Percentiles rank a stretch among this genome's conserved stretches.
These are phyloP conservation scores for Anabacerthia variegaticeps DNA, from an alignment of 2,797 vertebrate genomes.

Conservation along the genomic window DNA sequence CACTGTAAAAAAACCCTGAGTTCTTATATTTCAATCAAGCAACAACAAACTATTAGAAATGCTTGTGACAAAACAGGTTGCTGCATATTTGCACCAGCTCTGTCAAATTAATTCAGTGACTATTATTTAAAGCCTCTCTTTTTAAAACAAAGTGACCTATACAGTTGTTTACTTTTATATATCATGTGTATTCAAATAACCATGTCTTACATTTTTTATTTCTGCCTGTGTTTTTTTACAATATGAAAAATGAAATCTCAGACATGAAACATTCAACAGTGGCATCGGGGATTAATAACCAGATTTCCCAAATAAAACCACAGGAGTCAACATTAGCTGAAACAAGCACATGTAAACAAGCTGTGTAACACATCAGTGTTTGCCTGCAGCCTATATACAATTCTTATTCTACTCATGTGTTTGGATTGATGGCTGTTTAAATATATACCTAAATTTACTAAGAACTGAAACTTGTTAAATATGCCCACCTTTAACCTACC, in stretches of 20 bases:
- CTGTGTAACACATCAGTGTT: neutral
- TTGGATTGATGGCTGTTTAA: neutral
- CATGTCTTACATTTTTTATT: neutral
- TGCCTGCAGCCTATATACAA: neutral
- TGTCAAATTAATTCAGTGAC: neutral
- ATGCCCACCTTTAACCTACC: neutral
- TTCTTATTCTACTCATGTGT: neutral
- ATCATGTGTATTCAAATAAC: neutral
- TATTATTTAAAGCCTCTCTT: neutral
- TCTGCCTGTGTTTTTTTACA: neutral
- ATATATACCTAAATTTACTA: neutral
- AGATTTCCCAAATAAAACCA: neutral
- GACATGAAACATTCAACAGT: neutral
- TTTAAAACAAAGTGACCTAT: neutral
- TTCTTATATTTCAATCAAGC: neutral
- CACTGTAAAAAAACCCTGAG: neutral
- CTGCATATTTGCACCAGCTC: neutral
- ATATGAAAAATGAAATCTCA: neutral
- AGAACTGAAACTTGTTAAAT: neutral
- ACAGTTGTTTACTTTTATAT: neutral
- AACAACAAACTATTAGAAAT: neutral
- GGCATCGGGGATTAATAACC: neutral
- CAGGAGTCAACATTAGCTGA: neutral
- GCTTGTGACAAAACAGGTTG: neutral
- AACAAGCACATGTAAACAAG: neutral